phyloP scores from a whole-genome alignment of 2,888 invertebrate species.

The Eilema sororculum region DNA sequence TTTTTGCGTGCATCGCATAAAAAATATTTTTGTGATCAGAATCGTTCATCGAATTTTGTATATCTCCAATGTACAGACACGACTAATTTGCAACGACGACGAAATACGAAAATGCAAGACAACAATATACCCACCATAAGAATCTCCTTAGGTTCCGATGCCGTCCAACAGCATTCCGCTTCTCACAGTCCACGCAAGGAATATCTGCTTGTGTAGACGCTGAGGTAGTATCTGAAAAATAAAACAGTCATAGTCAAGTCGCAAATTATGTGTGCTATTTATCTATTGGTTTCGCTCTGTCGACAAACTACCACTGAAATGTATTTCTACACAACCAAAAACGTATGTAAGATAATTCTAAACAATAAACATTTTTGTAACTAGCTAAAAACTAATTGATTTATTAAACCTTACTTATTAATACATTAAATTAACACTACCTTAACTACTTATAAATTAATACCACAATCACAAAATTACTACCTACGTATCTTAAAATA shows the following conservation, averaged over 20 bases:
- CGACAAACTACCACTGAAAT: background rate
- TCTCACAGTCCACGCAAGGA: slow-evolving; percentile 70
- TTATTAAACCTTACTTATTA: background rate
- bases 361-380: background rate
- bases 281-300: background rate
- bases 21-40: too few species aligned
- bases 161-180: slow-evolving; percentile 54
- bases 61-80: too few species aligned
- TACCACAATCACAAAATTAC: background rate
- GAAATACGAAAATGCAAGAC: too few species aligned
- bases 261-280: background rate
- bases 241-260: background rate
- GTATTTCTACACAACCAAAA: background rate
- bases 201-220: slow-evolving; percentile 70
- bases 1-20: too few species aligned
- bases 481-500: background rate
- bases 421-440: background rate
- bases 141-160: slow-evolving; percentile 63
- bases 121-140: slow-evolving; percentile 66
- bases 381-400: background rate
- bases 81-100: too few species aligned
- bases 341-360: background rate
- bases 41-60: too few species aligned
- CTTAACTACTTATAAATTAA: background rate
- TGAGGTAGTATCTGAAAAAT: slow-evolving; percentile 66